These are phyloP conservation scores for Archips xylosteana DNA, from an alignment of 2,888 invertebrate species.

Conservation along the genomic window DNA sequence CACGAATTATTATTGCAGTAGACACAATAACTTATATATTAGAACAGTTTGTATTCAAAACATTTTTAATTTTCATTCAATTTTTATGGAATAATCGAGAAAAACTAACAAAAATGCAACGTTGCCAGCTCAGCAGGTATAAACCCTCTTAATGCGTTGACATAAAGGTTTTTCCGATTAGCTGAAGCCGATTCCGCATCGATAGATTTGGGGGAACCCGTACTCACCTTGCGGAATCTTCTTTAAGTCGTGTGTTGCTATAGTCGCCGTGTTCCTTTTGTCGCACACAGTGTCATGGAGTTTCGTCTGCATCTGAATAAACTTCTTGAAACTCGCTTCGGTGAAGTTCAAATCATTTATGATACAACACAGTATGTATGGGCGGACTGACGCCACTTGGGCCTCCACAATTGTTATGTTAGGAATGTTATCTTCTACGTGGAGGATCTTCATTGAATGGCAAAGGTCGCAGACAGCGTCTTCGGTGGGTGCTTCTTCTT, in stretches of 20 bases:
- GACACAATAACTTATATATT: too few species aligned
- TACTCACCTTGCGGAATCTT: constrained; percentile 85
- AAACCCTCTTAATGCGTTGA: too few species aligned
- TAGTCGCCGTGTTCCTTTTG: constrained; percentile 91
- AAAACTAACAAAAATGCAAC: too few species aligned
- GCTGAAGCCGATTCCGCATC: too few species aligned
- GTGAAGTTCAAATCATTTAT: constrained; percentile 87
- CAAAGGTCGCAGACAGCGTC: constrained; percentile 65
- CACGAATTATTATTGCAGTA: too few species aligned
- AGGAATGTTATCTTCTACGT: constrained; percentile 78
- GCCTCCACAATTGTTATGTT: constrained; percentile 83
- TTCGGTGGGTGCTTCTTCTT: constrained; percentile 64
- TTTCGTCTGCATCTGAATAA: constrained; percentile 92
- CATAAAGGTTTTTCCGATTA: too few species aligned
- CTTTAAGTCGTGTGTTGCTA: constrained; percentile 93
- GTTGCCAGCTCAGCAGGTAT: too few species aligned
- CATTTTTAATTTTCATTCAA: too few species aligned
- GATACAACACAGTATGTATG: constrained; percentile 90
- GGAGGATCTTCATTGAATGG: constrained; percentile 75
- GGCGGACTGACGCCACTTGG: constrained; percentile 87
- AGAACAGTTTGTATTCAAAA: too few species aligned
- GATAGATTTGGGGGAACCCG: too few species aligned
- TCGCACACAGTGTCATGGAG: constrained; percentile 91
- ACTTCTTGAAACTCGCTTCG: constrained; percentile 89
- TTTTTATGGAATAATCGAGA: too few species aligned